These are phyloP conservation scores for Arizona elegans DNA, from an alignment of 2,113 vertebrate species.

Conservation along the genomic window DNA sequence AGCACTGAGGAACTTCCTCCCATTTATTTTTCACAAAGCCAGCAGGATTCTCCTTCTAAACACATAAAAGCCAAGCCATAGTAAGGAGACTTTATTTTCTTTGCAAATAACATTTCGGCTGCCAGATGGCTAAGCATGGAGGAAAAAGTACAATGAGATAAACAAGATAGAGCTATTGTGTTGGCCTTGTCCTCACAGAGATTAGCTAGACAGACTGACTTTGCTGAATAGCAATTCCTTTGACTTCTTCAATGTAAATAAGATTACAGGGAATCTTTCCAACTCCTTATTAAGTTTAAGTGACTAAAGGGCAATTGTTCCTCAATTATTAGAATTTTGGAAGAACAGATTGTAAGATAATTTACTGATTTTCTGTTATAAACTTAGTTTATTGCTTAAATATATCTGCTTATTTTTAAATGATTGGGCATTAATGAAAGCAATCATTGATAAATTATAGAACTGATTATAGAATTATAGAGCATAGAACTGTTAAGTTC, in stretches of 20 bases:
- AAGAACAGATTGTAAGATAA: not conserved
- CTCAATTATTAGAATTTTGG: not conserved
- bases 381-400: not conserved
- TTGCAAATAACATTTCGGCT: conserved; percentile 40
- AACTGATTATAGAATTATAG: too few species aligned
- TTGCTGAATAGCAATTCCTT: conserved; percentile 26
- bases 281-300: not conserved
- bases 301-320: not conserved
- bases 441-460: not conserved
- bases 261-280: not conserved
- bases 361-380: not conserved
- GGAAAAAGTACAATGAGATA: conserved; percentile 58
- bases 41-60: conserved; percentile 47
- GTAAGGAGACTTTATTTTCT: conserved; percentile 52
- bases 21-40: conserved; percentile 52
- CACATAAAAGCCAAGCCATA: conserved; percentile 47
- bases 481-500: not conserved
- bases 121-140: conserved; percentile 33
- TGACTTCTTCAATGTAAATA: conserved; percentile 14
- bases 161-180: conserved; percentile 36
- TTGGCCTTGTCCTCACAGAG: conserved; percentile 25
- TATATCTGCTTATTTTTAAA: not conserved
- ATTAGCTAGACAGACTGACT: conserved; percentile 44
- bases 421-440: not conserved
- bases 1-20: conserved; percentile 1